phyloP scores from a whole-genome alignment of 1,140 invertebrate species.

The Ridgeia piscesae region DNA sequence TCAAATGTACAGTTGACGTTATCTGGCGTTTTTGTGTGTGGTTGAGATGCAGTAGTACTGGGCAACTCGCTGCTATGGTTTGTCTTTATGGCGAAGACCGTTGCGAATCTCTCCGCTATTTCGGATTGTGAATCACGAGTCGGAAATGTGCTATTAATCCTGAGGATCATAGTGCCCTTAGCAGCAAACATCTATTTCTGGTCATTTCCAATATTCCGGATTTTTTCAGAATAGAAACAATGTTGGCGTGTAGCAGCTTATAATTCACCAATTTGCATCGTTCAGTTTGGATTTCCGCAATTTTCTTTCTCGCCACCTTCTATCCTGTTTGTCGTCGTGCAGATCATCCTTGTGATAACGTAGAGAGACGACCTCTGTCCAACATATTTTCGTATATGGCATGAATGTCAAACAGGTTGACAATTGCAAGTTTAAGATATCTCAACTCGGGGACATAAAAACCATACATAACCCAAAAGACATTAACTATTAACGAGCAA shows the following conservation, averaged over 20 bases:
- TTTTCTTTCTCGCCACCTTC: not conserved
- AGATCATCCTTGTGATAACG: no score
- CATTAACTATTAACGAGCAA: no score
- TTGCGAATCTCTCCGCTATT: not conserved
- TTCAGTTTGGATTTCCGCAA: not conserved
- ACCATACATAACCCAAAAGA: no score
- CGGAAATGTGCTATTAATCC: not conserved
- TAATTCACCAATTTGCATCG: not conserved
- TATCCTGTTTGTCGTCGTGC: not conserved
- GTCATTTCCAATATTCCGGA: not conserved
- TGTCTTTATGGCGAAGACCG: not conserved
- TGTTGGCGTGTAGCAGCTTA: not conserved
- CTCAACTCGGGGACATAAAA: no score
- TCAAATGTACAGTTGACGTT: no score
- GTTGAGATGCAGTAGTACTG: not conserved
- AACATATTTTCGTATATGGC: no score
- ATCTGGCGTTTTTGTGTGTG: no score
- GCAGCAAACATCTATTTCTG: not conserved
- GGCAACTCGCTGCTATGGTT: not conserved
- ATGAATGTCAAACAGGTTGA: no score
- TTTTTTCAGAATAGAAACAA: not conserved
- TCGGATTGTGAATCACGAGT: not conserved
- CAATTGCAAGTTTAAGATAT: no score
- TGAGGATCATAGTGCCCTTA: not conserved
- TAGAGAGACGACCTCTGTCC: no score